Evolutionary conservation across 2,888 invertebrate species (phyloP).

Genomic region (Microchrysa polita): DNA sequence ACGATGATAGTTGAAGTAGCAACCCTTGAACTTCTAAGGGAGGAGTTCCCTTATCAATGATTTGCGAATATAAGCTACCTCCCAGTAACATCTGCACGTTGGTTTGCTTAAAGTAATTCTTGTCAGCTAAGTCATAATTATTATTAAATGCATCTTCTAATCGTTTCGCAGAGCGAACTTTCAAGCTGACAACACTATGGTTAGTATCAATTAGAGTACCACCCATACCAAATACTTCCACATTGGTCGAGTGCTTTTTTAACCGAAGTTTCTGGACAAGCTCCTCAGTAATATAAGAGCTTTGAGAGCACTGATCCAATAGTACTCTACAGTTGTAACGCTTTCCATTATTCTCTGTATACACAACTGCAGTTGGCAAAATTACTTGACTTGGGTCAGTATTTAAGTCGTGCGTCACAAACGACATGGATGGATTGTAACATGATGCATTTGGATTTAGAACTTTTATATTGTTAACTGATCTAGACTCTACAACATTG

Average conservation of each 20-base stretch:
- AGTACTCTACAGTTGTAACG: neutral
- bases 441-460: neutral
- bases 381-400: neutral
- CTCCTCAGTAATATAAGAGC: neutral
- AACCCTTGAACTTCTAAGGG: neutral
- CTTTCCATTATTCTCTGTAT: neutral
- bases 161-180: neutral
- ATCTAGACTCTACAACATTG: neutral
- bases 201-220: neutral
- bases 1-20: neutral
- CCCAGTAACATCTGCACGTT: neutral
- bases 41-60: neutral
- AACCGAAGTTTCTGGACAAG: no score
- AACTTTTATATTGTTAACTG: neutral
- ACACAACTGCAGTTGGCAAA: neutral
- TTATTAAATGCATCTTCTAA: neutral
- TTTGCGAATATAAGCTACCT: no score
- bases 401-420: neutral
- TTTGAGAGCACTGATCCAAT: no score
- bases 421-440: neutral
- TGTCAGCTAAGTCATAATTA: neutral
- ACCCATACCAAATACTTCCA: neutral
- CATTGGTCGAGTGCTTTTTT: no score
- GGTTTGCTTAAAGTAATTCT: no score
- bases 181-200: neutral